Conservation (phyloP, 64 coral and sea anemone genomes). For the Montipora foliosa region DNA sequence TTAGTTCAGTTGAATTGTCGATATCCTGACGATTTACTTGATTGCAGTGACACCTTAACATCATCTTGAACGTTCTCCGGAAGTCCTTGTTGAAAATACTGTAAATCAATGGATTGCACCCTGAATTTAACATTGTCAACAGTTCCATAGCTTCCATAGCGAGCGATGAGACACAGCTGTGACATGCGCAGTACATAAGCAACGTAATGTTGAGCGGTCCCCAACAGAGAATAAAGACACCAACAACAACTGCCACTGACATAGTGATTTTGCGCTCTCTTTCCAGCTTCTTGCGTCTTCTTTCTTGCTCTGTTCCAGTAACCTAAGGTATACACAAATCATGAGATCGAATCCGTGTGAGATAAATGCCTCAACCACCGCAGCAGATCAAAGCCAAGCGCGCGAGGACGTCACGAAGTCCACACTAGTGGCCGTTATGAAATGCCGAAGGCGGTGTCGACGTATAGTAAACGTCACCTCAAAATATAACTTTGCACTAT, state of each 20-base stretch:
- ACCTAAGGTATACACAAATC: conserved; percentile 27
- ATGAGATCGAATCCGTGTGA: neutral
- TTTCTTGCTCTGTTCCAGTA: conserved; percentile 59
- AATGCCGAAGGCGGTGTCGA: too few species aligned
- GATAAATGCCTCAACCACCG: too few species aligned
- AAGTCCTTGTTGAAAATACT: conserved; percentile 78
- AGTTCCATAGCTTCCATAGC: conserved; percentile 71
- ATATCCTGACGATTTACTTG: conserved; percentile 29
- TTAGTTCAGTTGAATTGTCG: conserved; percentile 28
- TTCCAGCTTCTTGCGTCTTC: conserved; percentile 49
- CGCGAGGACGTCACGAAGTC: too few species aligned
- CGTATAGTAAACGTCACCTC: too few species aligned
- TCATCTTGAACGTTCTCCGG: conserved; percentile 71
- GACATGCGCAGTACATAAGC: conserved; percentile 78
- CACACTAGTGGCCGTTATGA: too few species aligned
- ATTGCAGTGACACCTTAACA: conserved; percentile 62
- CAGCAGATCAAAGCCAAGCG: too few species aligned
- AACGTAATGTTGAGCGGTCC: conserved; percentile 85
- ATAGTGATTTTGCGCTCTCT: conserved; percentile 87
- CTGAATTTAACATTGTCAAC: conserved; percentile 81
- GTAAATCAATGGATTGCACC: conserved; percentile 88
- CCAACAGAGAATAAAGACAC: conserved; percentile 89
- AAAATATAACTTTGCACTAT: too few species aligned
- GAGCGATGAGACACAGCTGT: conserved; percentile 78
- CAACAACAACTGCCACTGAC: conserved; percentile 78